These are phyloP conservation scores for Netelia virgata DNA, from an alignment of 2,888 invertebrate species.

Conservation along the genomic window DNA sequence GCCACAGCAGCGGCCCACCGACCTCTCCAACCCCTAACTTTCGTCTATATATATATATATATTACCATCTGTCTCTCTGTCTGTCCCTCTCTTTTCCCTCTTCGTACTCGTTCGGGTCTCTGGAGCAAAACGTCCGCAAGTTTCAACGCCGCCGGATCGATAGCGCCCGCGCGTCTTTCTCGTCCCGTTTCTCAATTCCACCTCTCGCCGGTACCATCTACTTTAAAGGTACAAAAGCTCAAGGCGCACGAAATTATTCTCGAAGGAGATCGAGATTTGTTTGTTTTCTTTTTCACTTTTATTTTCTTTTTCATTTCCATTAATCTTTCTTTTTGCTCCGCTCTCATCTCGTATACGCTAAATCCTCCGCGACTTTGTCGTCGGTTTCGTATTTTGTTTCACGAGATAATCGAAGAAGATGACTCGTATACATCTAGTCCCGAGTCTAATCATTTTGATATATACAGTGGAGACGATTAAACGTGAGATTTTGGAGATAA, in stretches of 20 bases:
- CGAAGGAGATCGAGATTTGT: conserved; percentile 14
- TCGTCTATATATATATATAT: neutral
- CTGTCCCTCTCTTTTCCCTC: conserved; percentile 18
- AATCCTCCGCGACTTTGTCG: neutral
- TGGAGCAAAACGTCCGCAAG: conserved; percentile 59
- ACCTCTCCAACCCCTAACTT: conserved; percentile 24
- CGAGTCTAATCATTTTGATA: neutral
- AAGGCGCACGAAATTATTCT: conserved; percentile 42
- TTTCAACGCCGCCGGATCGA: conserved; percentile 56
- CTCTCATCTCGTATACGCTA: neutral
- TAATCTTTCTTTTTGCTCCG: neutral
- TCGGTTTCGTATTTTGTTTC: conserved; percentile 1
- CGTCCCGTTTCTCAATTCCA: conserved; percentile 34
- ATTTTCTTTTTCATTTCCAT: conserved; percentile 6
- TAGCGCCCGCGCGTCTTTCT: conserved; percentile 22
- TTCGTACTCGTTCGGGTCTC: conserved; percentile 44
- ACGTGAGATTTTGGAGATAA: neutral
- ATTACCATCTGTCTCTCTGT: neutral
- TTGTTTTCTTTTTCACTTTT: neutral
- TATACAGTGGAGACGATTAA: neutral
- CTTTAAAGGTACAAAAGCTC: conserved; percentile 55
- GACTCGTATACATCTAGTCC: neutral
- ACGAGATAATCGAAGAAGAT: neutral
- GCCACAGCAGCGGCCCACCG: conserved; percentile 38
- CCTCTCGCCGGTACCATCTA: conserved; percentile 31